phyloP scores from a whole-genome alignment of 2,888 invertebrate species.

The Merodon equestris region DNA sequence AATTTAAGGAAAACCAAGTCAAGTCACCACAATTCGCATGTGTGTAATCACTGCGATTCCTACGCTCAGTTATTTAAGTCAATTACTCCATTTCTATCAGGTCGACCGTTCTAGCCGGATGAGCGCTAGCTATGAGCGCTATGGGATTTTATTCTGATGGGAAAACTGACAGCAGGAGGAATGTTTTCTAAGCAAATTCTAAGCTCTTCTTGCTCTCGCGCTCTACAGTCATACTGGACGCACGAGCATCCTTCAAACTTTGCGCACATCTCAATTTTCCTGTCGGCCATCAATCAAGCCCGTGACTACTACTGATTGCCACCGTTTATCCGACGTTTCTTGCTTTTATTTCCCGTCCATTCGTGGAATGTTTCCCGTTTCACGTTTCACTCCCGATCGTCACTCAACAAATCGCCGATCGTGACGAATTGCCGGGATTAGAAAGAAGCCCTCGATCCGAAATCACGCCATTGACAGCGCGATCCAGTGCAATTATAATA shows the following conservation, averaged over 20 bases:
- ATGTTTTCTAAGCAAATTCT: neutral
- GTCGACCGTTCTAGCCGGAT: too few species aligned
- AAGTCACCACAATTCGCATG: conserved; percentile 30
- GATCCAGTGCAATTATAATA: conserved; percentile 58
- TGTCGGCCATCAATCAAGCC: conserved; percentile 70
- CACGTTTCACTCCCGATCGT: conserved; percentile 8
- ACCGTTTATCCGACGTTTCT: conserved; percentile 54
- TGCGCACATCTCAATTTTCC: conserved; percentile 70
- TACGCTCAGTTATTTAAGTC: conserved; percentile 66
- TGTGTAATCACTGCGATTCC: conserved; percentile 55
- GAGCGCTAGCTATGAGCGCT: conserved; percentile 35
- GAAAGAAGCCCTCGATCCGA: conserved; percentile 31
- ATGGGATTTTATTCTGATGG: conserved; percentile 41
- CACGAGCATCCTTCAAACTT: conserved; percentile 54
- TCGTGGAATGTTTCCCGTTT: conserved; percentile 18
- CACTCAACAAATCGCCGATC: conserved; percentile 57
- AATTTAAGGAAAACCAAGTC: conserved; percentile 62
- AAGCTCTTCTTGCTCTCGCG: neutral
- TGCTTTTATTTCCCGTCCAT: neutral
- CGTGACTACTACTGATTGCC: conserved; percentile 65
- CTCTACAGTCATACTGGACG: neutral
- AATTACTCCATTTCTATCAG: conserved; percentile 65
- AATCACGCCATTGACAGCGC: conserved; percentile 64
- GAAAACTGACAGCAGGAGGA: too few species aligned
- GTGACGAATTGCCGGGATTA: conserved; percentile 60